Evolutionary conservation across 2,888 invertebrate genomes (phyloP), one percentile per base, ranked within the genome.

Genomic region (Epistrophe grossulariae): DNA sequence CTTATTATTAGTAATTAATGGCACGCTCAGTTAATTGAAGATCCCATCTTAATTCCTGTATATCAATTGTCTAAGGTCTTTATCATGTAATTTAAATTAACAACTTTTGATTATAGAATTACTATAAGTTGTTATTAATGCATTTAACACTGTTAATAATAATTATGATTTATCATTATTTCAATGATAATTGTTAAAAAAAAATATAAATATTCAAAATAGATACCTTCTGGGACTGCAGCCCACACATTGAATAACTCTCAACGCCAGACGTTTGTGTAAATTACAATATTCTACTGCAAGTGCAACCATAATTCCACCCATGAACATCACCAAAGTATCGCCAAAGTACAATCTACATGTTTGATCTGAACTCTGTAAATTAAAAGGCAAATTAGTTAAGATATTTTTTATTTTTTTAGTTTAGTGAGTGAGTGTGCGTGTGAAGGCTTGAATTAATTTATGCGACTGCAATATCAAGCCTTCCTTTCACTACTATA

Each of bases 251-350:
- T 96, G 95, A 70, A 98, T 96, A 5, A 97, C 97, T 92, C 97
- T 95, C 76, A 98, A 92, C 0, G 98, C 98, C 1, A 98, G 95
- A 88, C 98, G 94, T 91, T 97, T 96, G 89, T 98, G 98, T 31
- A 98, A 93, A 91, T 97, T 97, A 89, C 97, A 97, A 91, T 97
- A 96, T 93, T 98, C 98, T 1, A 98, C 96, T 0, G 97, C 97
- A 0, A 98, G 96, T 0, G 98, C 98, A 78, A 98, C 97, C 92
- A 98, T 96, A 89, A 98, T 94, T 24, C 98, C 98, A 0, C 98
- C 98, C 93, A 97, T 95, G 91, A 97, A 97, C 97, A 97, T 97
- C 94, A 97, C 96, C 90, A 96, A 96, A 0, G 97, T 97, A 90
- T 96, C 96, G 92, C 96, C 97, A 90, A 97, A 95, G 91, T 97